These are phyloP conservation scores for Limnothrissa miodon DNA, from an alignment of 2,113 vertebrate species.

Conservation along the genomic window DNA sequence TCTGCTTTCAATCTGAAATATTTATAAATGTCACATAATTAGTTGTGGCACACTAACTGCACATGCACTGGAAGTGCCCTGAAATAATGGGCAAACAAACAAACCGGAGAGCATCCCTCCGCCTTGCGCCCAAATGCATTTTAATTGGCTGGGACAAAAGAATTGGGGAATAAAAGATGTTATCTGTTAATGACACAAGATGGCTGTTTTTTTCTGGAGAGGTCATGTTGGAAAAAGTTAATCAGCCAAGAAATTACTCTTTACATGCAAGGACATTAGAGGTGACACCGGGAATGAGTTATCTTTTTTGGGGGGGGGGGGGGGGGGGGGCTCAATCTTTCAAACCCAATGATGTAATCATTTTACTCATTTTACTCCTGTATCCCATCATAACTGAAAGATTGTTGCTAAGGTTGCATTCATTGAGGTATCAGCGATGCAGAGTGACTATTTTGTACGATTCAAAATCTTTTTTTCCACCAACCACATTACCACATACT, in stretches of 20 bases:
- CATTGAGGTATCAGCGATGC: not conserved
- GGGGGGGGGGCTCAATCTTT: not conserved
- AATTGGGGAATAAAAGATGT: not conserved
- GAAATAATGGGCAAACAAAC: not conserved
- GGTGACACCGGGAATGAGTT: not conserved
- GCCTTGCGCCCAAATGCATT: not conserved
- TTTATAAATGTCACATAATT: constrained; percentile 17
- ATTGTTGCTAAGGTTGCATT: not conserved
- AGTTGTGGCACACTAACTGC: not conserved
- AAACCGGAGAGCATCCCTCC: not conserved
- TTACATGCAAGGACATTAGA: not conserved
- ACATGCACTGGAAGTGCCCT: not conserved
- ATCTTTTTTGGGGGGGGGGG: not conserved
- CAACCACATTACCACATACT: not conserved
- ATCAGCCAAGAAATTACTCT: not conserved
- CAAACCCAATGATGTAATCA: not conserved
- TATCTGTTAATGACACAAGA: constrained; percentile 4
- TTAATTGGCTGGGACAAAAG: not conserved
- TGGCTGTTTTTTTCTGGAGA: not conserved
- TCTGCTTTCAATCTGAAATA: constrained; percentile 7
- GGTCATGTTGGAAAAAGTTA: constrained; percentile 6
- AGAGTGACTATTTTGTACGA: not conserved
- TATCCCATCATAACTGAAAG: not conserved
- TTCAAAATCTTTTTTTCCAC: not conserved
- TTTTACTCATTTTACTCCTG: not conserved